phyloP scores from a whole-genome alignment of 2,888 invertebrate genomes.

The Lucinisca nassula region DNA sequence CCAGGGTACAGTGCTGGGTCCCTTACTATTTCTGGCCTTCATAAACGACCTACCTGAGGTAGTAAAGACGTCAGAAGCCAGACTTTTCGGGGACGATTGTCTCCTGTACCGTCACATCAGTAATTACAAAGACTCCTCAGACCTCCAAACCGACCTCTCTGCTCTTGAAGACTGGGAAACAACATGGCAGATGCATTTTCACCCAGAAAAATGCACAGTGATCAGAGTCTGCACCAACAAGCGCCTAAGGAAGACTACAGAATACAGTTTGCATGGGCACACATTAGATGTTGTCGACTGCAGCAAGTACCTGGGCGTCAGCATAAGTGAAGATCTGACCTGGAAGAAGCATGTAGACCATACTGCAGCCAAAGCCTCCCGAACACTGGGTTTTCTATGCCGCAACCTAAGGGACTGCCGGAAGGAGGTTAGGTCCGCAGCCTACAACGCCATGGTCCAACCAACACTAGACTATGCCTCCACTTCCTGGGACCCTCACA shows the following conservation, averaged over 20 bases:
- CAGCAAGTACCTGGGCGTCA: conserved; percentile 34
- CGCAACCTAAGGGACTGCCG: conserved; percentile 20
- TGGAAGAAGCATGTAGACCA: too few relatives aligned
- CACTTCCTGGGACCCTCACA: too few relatives aligned
- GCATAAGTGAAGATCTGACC: conserved; percentile 3
- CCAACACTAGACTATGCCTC: conserved; percentile 19
- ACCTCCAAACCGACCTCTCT: not conserved
- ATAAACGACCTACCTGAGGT: not conserved
- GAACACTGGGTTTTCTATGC: conserved; percentile 24
- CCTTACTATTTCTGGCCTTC: not conserved
- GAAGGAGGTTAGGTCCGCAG: not conserved
- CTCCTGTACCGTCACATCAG: not conserved
- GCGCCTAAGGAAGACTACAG: too few relatives aligned
- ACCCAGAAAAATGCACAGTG: not conserved
- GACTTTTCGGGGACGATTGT: not conserved
- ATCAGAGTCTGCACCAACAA: not conserved
- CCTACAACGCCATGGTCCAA: conserved; percentile 17
- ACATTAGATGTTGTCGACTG: too few relatives aligned
- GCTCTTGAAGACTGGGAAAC: not conserved
- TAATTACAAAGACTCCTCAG: not conserved
- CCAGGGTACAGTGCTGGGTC: not conserved
- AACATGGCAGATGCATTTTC: not conserved
- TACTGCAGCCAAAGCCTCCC: conserved; percentile 28
- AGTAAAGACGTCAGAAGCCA: not conserved
- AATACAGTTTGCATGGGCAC: too few relatives aligned